Conservation (phyloP, 2,797 vertebrate species). For the Pteropus rufus region DNA sequence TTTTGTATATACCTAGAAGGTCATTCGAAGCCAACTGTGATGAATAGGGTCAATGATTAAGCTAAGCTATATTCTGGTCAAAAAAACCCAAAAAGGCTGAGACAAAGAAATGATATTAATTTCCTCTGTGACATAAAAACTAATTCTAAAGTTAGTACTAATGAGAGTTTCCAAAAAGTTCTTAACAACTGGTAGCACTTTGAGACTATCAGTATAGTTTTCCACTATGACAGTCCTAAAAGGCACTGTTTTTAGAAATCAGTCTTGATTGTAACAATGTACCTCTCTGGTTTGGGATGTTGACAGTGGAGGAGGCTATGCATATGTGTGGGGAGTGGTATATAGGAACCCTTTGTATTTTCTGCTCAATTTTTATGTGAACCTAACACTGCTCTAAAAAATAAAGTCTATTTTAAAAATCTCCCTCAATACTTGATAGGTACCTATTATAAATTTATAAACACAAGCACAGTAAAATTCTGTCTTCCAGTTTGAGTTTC, state of each 20-base stretch:
- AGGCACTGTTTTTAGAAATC: background rate
- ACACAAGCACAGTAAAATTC: background rate
- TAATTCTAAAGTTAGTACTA: slow-evolving; percentile 23
- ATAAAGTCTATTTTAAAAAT: background rate
- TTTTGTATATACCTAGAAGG: background rate
- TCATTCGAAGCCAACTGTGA: background rate
- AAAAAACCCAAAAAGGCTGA: background rate
- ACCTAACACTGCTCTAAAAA: slow-evolving; percentile 2
- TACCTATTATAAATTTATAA: background rate
- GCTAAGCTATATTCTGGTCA: background rate
- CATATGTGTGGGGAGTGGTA: accelerated
- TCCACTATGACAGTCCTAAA: background rate
- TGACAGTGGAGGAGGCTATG: background rate
- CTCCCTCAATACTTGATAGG: background rate
- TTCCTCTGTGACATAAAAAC: background rate
- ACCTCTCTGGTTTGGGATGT: background rate
- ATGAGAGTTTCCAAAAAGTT: background rate
- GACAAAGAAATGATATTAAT: slow-evolving; percentile 13
- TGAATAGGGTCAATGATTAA: background rate
- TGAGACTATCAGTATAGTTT: background rate
- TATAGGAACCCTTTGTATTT: background rate
- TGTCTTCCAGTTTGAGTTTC: background rate
- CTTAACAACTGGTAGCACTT: background rate
- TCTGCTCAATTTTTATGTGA: background rate
- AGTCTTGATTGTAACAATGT: background rate